These are phyloP conservation scores for Sceliomorpha sp. DNA, from an alignment of 2,888 invertebrate genomes.

Conservation along the genomic window DNA sequence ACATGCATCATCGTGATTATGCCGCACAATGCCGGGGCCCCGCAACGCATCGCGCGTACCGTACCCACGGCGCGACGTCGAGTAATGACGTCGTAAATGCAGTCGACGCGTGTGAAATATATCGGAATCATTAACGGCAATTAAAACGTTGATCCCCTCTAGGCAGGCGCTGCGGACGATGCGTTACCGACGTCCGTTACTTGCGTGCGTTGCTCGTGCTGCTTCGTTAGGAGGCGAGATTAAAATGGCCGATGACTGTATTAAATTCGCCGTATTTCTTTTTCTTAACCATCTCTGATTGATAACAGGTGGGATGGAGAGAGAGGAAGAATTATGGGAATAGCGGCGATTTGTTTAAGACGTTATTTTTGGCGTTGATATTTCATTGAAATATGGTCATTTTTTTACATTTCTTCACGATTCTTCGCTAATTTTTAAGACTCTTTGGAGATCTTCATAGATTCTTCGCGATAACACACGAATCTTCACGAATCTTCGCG, in stretches of 20 bases:
- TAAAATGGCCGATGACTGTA: not conserved
- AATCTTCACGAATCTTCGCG: too few species aligned
- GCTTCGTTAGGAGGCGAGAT: not conserved
- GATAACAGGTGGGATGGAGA: too few species aligned
- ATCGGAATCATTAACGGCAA: conserved; percentile 34
- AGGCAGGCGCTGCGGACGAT: not conserved
- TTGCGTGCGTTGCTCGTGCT: not conserved
- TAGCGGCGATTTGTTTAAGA: too few species aligned
- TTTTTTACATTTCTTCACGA: too few species aligned
- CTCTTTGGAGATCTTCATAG: too few species aligned
- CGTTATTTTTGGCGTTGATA: too few species aligned
- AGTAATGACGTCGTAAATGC: conserved; percentile 31
- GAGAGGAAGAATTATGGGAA: too few species aligned
- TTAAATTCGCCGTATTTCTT: too few species aligned
- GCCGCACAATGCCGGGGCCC: conserved; percentile 28
- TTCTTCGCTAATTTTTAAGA: too few species aligned
- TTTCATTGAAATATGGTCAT: too few species aligned
- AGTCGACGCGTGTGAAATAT: conserved; percentile 34
- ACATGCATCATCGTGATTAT: conserved; percentile 45
- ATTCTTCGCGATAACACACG: too few species aligned
- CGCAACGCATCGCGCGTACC: conserved; percentile 26
- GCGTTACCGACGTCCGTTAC: conserved; percentile 1
- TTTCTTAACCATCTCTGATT: too few species aligned
- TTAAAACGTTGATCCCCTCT: conserved; percentile 24
- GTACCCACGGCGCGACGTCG: conserved; percentile 14